Evolutionary conservation across 1,140 invertebrate genomes (phyloP).

Genomic region (Tachypleus tridentatus): DNA sequence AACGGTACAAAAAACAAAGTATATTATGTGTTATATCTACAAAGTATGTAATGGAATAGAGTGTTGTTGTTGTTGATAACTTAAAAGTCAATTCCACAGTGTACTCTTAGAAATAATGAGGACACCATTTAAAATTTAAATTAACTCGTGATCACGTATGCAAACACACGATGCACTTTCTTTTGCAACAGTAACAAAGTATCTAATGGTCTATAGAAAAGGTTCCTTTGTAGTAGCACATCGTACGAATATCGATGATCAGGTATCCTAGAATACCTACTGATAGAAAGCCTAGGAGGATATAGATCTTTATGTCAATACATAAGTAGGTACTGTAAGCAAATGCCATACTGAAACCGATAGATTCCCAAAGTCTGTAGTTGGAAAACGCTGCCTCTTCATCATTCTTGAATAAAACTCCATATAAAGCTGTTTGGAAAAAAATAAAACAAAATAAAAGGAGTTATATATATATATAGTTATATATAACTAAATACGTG

Average conservation of each 20-base stretch:
- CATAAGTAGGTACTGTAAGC: slow-evolving; percentile 53
- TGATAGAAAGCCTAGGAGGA: slow-evolving; percentile 38
- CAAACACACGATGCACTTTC: too few species aligned
- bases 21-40: too few species aligned
- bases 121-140: too few species aligned
- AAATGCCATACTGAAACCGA: slow-evolving; percentile 73
- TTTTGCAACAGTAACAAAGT: too few species aligned
- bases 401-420: slow-evolving; percentile 77
- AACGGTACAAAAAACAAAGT: too few species aligned
- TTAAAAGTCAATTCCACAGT: too few species aligned
- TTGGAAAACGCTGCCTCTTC: slow-evolving; percentile 95
- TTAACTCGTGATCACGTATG: too few species aligned
- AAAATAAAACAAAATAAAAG: not conserved
- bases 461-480: not conserved
- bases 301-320: slow-evolving; percentile 77
- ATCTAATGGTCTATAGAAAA: too few species aligned
- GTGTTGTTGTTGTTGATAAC: too few species aligned
- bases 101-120: too few species aligned
- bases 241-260: not conserved
- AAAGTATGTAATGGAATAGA: too few species aligned
- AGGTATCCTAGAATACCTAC: slow-evolving; percentile 6
- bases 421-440: slow-evolving; percentile 61
- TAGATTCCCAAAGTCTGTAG: slow-evolving; percentile 85
- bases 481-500: not conserved
- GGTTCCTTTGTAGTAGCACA: too few species aligned